Evolutionary conservation across 2,797 vertebrate genomes (phyloP).

Genomic region (Zalophus californianus): DNA sequence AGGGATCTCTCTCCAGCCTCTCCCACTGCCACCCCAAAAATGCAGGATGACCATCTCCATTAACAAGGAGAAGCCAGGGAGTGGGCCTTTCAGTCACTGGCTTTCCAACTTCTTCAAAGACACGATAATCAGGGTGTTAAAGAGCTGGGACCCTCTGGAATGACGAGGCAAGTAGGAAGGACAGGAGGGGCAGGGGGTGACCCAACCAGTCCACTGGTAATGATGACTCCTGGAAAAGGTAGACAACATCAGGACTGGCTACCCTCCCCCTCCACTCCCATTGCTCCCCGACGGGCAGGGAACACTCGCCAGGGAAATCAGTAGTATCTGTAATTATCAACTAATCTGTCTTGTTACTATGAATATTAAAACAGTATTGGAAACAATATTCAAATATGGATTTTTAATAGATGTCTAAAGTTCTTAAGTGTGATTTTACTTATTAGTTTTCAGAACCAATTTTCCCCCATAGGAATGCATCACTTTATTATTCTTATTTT

Average conservation of each 20-base stretch:
- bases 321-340: background rate
- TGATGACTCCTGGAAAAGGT: too few relatives aligned
- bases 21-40: background rate
- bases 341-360: background rate
- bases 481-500: background rate
- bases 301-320: background rate
- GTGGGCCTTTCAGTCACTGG: background rate
- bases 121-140: background rate
- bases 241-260: too few relatives aligned
- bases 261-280: background rate
- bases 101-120: background rate
- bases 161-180: background rate
- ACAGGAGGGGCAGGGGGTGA: background rate
- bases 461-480: background rate
- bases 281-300: background rate
- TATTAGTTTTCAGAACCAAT: constrained; percentile 30
- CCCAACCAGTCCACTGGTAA: background rate
- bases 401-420: constrained; percentile 43
- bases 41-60: background rate
- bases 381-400: constrained; percentile 12
- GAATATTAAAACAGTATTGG: background rate
- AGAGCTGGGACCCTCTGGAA: background rate
- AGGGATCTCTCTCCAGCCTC: background rate
- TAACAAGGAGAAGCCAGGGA: background rate
- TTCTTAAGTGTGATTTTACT: constrained; percentile 24